Evolutionary conservation across 2,113 vertebrate species (phyloP).

Genomic region (Lonchura striata): DNA sequence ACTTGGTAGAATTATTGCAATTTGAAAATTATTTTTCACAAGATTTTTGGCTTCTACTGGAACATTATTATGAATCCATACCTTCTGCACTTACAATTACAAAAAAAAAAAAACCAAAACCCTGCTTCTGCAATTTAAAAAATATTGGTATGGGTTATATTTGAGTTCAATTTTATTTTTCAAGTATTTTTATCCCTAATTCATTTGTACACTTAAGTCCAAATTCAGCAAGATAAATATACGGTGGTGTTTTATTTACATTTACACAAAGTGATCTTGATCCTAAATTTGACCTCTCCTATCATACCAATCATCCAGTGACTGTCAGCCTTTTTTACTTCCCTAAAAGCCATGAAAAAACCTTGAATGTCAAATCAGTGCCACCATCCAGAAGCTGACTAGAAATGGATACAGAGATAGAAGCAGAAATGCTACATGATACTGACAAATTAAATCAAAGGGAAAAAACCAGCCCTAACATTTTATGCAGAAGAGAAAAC

Average conservation of each 20-base stretch:
- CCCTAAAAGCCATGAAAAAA: slow-evolving; percentile 3
- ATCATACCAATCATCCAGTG: neutral
- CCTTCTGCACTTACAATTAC: neutral
- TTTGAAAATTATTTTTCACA: neutral
- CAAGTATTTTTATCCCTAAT: neutral
- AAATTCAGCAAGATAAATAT: neutral
- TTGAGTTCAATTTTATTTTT: neutral
- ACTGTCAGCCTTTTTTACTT: neutral
- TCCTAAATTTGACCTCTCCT: neutral
- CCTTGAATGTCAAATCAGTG: neutral
- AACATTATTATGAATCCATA: neutral
- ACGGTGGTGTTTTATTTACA: neutral
- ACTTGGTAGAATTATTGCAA: neutral
- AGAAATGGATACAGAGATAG: neutral
- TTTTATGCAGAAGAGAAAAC: neutral
- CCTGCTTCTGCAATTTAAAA: neutral
- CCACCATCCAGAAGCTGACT: neutral
- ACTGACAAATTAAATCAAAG: slow-evolving; percentile 40
- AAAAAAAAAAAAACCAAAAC: neutral
- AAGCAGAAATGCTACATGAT: neutral
- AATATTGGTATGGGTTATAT: neutral
- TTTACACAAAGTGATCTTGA: neutral
- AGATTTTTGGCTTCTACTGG: neutral
- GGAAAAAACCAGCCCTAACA: neutral
- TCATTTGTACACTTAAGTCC: neutral